Percentiles rank a stretch among this genome's conserved stretches.
phyloP scores from a whole-genome alignment of 2,888 invertebrate species.

The Cosmia trapezina region DNA sequence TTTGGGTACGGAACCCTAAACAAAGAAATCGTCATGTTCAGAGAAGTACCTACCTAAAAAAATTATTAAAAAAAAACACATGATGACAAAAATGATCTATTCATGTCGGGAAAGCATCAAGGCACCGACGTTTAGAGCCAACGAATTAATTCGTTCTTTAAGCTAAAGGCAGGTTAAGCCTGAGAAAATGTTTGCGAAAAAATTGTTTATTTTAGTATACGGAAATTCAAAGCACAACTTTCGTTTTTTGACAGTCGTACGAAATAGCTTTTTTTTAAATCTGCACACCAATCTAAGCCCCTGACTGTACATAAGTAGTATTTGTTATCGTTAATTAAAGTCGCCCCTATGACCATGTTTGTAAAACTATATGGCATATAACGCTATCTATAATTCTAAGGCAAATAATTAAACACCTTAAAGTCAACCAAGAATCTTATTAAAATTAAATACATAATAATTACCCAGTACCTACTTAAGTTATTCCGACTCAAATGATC shows the following conservation, averaged over 20 bases:
- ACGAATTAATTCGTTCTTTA: no score
- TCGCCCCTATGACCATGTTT: not conserved
- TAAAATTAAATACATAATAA: not conserved
- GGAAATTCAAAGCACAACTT: not conserved
- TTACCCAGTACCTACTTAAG: not conserved
- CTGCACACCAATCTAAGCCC: not conserved
- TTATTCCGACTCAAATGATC: not conserved
- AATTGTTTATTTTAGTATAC: not conserved
- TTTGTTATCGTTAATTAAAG: not conserved
- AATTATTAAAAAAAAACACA: no score
- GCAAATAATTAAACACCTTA: not conserved
- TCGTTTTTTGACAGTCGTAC: not conserved
- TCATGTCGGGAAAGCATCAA: not conserved
- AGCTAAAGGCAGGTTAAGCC: not conserved
- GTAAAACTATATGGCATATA: not conserved
- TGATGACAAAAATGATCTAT: no score
- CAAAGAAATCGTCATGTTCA: no score
- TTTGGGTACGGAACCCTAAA: no score
- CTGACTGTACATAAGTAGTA: no score
- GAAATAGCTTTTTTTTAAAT: not conserved
- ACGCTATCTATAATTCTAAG: no score
- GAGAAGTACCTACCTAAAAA: not conserved
- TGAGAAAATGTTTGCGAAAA: not conserved
- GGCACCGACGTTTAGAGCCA: no score
- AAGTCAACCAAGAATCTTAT: not conserved